Evolutionary conservation across 1,140 invertebrate genomes (phyloP).

Genomic region (Penaeus vannamei): DNA sequence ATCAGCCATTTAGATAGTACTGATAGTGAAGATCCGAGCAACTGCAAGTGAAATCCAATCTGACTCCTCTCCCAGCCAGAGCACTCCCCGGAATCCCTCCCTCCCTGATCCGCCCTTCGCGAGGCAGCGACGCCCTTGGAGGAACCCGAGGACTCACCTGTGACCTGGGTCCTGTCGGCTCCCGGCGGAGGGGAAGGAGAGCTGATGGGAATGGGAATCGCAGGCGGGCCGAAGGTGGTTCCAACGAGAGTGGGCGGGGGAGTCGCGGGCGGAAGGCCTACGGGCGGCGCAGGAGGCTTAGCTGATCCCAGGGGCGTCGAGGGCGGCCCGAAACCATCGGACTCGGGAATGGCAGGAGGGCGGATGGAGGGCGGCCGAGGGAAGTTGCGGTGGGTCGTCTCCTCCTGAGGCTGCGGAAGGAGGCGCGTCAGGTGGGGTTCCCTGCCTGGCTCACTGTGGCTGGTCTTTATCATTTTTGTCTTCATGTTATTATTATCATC

Average conservation of each 20-base stretch:
- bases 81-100: no score
- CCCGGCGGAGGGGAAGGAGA: slow-evolving; percentile 47
- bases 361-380: neutral
- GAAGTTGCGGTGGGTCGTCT: neutral
- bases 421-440: no score
- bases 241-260: slow-evolving; percentile 12
- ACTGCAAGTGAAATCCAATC: no score
- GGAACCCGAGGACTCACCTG: slow-evolving; percentile 22
- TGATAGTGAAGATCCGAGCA: no score
- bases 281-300: slow-evolving; percentile 39
- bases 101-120: neutral
- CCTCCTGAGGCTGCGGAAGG: no score
- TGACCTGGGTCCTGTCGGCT: slow-evolving; percentile 42
- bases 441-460: no score
- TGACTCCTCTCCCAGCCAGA: no score
- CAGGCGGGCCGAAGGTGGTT: slow-evolving; percentile 39
- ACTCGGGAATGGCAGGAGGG: neutral
- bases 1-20: no score
- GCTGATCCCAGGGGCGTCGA: no score
- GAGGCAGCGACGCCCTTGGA: neutral
- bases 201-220: slow-evolving; percentile 42
- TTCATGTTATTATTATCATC: no score
- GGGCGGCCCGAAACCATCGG: neutral
- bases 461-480: no score
- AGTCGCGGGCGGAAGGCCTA: slow-evolving; percentile 36